phyloP scores from a whole-genome alignment of 2,113 vertebrate genomes.

The Bufo gargarizans region DNA sequence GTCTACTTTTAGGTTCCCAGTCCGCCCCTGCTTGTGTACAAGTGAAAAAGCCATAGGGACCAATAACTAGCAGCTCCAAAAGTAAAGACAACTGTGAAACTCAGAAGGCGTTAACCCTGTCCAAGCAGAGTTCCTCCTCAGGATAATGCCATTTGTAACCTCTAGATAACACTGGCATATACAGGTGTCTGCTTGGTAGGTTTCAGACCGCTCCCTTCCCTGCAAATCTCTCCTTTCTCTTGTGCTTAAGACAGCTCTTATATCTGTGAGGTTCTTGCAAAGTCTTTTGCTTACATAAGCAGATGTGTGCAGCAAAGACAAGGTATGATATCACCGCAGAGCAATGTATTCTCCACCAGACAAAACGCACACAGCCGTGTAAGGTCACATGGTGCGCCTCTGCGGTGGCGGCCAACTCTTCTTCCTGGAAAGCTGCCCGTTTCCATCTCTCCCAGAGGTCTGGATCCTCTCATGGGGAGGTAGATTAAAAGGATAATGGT shows the following conservation, averaged over 20 bases:
- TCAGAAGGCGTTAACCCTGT: too few species aligned
- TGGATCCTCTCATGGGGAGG: slow-evolving; percentile 55
- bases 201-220: not conserved
- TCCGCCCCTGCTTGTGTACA: not conserved
- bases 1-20: too few species aligned
- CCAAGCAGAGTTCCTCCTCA: not conserved
- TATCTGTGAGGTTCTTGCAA: not conserved
- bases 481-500: slow-evolving; percentile 59
- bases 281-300: slow-evolving; percentile 6
- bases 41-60: not conserved
- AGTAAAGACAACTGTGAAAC: not conserved
- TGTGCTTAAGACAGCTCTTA: not conserved
- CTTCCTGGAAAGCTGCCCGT: slow-evolving; percentile 51
- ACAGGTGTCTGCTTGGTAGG: not conserved
- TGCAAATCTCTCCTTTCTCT: slow-evolving; percentile 16
- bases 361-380: slow-evolving; percentile 6
- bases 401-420: slow-evolving; percentile 43
- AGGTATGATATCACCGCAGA: slow-evolving; percentile 34
- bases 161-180: not conserved
- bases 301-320: not conserved
- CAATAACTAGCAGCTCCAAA: not conserved
- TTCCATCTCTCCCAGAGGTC: slow-evolving; percentile 54
- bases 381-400: slow-evolving; percentile 12
- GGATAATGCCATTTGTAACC: not conserved
- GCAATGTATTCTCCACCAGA: slow-evolving; percentile 19